These are phyloP conservation scores for Thaumetopoea pityocampa DNA, from an alignment of 1,140 invertebrate species.

Conservation along the genomic window DNA sequence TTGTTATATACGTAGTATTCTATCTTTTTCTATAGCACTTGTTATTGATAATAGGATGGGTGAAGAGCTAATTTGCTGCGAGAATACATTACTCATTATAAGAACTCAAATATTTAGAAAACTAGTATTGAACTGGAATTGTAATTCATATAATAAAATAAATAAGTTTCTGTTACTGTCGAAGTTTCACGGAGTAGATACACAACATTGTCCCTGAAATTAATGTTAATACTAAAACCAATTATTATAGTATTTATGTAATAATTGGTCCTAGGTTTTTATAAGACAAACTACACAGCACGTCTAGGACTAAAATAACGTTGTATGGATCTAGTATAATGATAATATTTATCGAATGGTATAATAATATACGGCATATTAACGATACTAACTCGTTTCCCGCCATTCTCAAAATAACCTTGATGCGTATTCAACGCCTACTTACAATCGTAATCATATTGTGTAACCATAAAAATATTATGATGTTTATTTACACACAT, in stretches of 20 bases:
- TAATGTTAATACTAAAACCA: background rate
- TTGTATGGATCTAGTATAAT: constrained; percentile 28
- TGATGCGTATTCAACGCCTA: constrained; percentile 48
- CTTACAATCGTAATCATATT: constrained; percentile 47
- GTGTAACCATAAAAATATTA: too few relatives aligned
- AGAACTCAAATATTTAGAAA: background rate
- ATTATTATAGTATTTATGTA: constrained; percentile 14
- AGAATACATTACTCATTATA: constrained; percentile 5
- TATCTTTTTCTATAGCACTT: constrained; percentile 35
- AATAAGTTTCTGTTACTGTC: too few relatives aligned
- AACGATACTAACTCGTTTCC: constrained; percentile 36
- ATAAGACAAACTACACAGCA: constrained; percentile 34
- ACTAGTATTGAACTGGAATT: constrained; percentile 10
- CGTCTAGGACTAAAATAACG: constrained; percentile 33
- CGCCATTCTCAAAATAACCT: constrained; percentile 56
- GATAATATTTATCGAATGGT: constrained; percentile 16
- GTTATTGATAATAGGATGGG: constrained; percentile 38
- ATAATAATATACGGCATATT: constrained; percentile 16
- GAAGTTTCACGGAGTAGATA: too few relatives aligned
- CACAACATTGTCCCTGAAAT: too few relatives aligned
- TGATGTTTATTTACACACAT: constrained; percentile 43
- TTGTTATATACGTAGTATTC: constrained; percentile 9
- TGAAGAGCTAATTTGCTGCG: constrained; percentile 5
- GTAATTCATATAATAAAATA: constrained; percentile 12
- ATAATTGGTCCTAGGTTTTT: constrained; percentile 21